phyloP scores from a whole-genome alignment of 30 jellyfish, hydroid and myxozoan genomes.

The Pelagia noctiluca region DNA sequence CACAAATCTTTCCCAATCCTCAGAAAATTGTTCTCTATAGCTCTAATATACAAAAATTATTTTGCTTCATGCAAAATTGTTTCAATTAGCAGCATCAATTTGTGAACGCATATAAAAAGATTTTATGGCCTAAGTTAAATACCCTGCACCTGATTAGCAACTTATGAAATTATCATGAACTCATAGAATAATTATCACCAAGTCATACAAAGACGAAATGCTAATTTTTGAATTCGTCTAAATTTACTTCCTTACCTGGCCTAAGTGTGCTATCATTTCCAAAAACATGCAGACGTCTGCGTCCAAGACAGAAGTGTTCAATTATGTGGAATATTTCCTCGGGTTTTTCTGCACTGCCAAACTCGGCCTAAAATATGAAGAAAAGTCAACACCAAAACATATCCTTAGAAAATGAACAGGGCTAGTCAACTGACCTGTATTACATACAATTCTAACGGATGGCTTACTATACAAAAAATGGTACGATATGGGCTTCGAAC shows the following conservation, averaged over 20 bases:
- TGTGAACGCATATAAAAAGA: too few species aligned
- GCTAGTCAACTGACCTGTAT: too few species aligned
- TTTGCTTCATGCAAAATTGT: too few species aligned
- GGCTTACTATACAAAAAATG: too few species aligned
- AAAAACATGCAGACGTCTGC: slow-evolving; percentile 95
- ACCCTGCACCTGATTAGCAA: too few species aligned
- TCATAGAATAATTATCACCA: too few species aligned
- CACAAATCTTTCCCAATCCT: background rate
- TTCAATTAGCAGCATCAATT: too few species aligned
- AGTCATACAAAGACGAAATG: background rate
- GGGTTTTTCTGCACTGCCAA: slow-evolving; percentile 95
- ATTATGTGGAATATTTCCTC: slow-evolving; percentile 93
- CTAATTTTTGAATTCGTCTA: background rate
- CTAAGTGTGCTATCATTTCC: slow-evolving; percentile 97
- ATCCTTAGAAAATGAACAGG: background rate
- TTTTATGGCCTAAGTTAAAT: too few species aligned
- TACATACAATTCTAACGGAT: too few species aligned
- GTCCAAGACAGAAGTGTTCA: slow-evolving; percentile 98
- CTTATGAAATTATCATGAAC: too few species aligned
- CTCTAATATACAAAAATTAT: too few species aligned
- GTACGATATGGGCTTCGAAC: too few species aligned
- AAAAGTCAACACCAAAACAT: background rate
- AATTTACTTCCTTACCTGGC: slow-evolving; percentile 85
- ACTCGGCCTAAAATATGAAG: slow-evolving; percentile 71
- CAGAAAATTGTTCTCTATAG: background rate